A percentile compares a stretch with the other conserved stretches of the same genome.
Evolutionary conservation across 2,888 invertebrate species (phyloP).

Genomic region (Trissonchulus sp.): DNA sequence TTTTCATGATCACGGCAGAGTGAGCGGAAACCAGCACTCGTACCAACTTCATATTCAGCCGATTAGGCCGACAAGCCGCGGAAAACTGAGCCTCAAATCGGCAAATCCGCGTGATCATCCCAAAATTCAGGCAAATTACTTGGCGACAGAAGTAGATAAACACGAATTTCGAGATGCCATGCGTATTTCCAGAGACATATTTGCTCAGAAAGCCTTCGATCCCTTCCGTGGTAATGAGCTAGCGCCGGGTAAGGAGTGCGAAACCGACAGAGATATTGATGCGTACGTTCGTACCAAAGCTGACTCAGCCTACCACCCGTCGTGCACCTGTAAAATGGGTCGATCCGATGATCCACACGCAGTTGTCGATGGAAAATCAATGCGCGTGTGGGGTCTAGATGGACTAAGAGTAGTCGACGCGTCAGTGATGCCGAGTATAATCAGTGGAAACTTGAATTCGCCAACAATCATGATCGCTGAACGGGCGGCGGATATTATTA

Average conservation of each 20-base stretch:
- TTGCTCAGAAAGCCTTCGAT: slow-evolving; percentile 46
- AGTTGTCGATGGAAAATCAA: slow-evolving; percentile 64
- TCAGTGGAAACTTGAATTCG: slow-evolving; percentile 67
- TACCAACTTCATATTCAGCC: slow-evolving; percentile 57
- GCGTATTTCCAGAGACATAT: slow-evolving; percentile 42
- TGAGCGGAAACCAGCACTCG: slow-evolving; percentile 55
- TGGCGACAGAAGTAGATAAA: slow-evolving; percentile 61
- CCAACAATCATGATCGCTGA: slow-evolving; percentile 59
- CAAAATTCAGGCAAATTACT: slow-evolving; percentile 83
- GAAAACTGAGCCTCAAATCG: slow-evolving; percentile 69
- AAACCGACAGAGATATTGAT: slow-evolving; percentile 37
- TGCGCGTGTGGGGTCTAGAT: slow-evolving; percentile 60
- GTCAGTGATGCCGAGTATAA: slow-evolving; percentile 69
- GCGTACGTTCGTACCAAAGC: slow-evolving; percentile 50
- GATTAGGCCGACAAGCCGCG: slow-evolving; percentile 75
- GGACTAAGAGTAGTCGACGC: slow-evolving; percentile 71
- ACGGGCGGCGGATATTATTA: slow-evolving; percentile 57
- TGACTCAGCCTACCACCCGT: slow-evolving; percentile 69
- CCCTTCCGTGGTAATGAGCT: slow-evolving; percentile 47
- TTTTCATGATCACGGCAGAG: slow-evolving; percentile 57
- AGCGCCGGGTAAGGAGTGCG: slow-evolving; percentile 40
- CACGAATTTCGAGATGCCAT: slow-evolving; percentile 29
- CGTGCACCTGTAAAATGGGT: slow-evolving; percentile 70
- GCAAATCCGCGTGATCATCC: slow-evolving; percentile 72
- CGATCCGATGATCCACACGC: slow-evolving; percentile 54